phyloP scores from a whole-genome alignment of 2,888 invertebrate species.

The Dasysyrphus tricinctus region DNA sequence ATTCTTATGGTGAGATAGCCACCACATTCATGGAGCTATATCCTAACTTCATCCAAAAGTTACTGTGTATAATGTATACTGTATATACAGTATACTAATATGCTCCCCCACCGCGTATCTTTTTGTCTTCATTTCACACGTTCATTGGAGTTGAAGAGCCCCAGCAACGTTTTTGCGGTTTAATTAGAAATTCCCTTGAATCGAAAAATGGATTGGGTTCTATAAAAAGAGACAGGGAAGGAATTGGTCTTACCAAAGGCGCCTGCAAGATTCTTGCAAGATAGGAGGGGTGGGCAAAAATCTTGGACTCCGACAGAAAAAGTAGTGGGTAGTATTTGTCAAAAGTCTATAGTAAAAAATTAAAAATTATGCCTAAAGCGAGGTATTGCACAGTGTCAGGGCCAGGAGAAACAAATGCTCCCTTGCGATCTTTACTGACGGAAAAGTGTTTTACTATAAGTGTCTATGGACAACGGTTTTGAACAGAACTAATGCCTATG shows the following conservation, averaged over 20 bases:
- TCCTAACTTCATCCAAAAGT: slow-evolving; percentile 7
- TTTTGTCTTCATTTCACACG: slow-evolving; percentile 45
- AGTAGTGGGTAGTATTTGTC: too few relatives aligned
- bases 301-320: too few relatives aligned
- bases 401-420: too few relatives aligned
- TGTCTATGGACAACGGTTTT: too few relatives aligned
- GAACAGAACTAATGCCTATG: too few relatives aligned
- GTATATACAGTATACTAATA: neutral
- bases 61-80: neutral
- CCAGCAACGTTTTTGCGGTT: slow-evolving; percentile 44
- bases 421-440: too few relatives aligned
- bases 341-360: too few relatives aligned
- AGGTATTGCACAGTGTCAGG: too few relatives aligned
- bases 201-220: slow-evolving; percentile 25
- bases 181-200: slow-evolving; percentile 49
- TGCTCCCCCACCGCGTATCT: slow-evolving; percentile 5
- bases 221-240: neutral
- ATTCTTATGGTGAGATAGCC: slow-evolving; percentile 1
- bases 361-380: too few relatives aligned
- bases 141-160: slow-evolving; percentile 37
- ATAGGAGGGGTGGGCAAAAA: too few relatives aligned
- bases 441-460: too few relatives aligned
- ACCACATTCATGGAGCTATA: neutral
- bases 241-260: neutral
- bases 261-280: too few relatives aligned